These are phyloP conservation scores for Pleuronectes platessa DNA, from an alignment of 2,113 vertebrate genomes.

Conservation along the genomic window DNA sequence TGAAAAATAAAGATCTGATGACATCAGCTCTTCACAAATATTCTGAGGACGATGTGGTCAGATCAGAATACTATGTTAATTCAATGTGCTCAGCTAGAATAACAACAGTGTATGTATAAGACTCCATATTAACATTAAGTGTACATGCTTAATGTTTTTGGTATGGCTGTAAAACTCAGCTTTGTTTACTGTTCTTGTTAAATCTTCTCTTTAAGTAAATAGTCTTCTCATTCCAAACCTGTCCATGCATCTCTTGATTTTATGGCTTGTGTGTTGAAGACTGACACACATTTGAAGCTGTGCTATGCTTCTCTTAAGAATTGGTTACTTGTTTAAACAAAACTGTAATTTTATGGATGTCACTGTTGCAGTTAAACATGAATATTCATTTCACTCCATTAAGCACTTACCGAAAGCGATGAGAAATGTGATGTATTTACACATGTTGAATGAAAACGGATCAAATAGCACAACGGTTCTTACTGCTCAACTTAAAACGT, in stretches of 20 bases:
- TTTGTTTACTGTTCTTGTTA: not conserved
- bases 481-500: not conserved
- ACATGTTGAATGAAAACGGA: not conserved
- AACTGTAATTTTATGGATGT: not conserved
- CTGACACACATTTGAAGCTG: not conserved
- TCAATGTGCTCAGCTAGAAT: too few relatives aligned
- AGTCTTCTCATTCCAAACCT: too few relatives aligned
- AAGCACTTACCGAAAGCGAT: slow-evolving; percentile 3
- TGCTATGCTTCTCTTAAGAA: not conserved
- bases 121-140: too few relatives aligned
- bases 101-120: too few relatives aligned
- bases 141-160: too few relatives aligned
- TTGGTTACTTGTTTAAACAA: not conserved
- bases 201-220: not conserved
- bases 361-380: not conserved
- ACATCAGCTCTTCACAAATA: not conserved
- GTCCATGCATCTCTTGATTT: too few relatives aligned
- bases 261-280: too few relatives aligned
- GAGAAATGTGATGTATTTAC: not conserved
- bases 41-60: not conserved
- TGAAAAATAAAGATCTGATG: not conserved
- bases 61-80: not conserved
- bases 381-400: not conserved
- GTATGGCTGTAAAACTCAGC: not conserved
- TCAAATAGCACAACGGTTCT: too few relatives aligned